Evolutionary conservation across 2,113 vertebrate species (phyloP), one percentile per base, ranked within the genome.

Genomic region (Haemorhous mexicanus): DNA sequence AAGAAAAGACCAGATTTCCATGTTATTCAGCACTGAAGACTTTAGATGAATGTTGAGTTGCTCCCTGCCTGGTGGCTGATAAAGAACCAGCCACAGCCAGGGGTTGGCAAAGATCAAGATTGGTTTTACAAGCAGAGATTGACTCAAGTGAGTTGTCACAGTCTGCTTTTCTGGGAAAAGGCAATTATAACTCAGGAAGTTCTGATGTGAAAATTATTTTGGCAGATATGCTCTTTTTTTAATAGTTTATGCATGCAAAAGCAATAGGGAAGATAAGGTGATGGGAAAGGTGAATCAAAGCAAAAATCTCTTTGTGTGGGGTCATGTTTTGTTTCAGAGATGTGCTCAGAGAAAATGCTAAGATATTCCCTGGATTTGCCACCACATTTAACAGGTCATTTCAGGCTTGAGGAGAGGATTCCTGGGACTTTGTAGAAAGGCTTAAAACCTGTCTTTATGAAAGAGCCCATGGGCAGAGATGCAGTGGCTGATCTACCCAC

Each of bases 131-230:
- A 92, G 79, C 61, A 78, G 32, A 28, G 39, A 27, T 59, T 63
- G 83, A 84, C 70, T 72, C 66, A 44, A 95, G 47, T 41, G 68
- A 72, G 39, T 64, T 75, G 88, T 87, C 78, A 49, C 18, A 32
- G 20, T 37, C 30, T 72, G 70, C 49, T 85, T 91, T 84, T 89
- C 84, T 92, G 83, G 72, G 77, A 80, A 86, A 79, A 92, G 37
- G 69, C 72, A 75, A 39, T 89, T 88, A 59, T 26, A 92, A 72
- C 52, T 61, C 32, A 13, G 26, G 46, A 86, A 78, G 75, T 88
- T 94, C 63, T 74, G 76, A 88, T 70, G 33, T 92, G 83, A 84
- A 93, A 88, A 63, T 83, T 35, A 70, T 86, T 90, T 93, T 90
- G 88, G 62, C 88, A 89, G 59, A 77, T 75, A n/a, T 0, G 4